Base-by-base conservation (phyloP, 2,797 vertebrate genomes). In the Cossypha caffra region DNA sequence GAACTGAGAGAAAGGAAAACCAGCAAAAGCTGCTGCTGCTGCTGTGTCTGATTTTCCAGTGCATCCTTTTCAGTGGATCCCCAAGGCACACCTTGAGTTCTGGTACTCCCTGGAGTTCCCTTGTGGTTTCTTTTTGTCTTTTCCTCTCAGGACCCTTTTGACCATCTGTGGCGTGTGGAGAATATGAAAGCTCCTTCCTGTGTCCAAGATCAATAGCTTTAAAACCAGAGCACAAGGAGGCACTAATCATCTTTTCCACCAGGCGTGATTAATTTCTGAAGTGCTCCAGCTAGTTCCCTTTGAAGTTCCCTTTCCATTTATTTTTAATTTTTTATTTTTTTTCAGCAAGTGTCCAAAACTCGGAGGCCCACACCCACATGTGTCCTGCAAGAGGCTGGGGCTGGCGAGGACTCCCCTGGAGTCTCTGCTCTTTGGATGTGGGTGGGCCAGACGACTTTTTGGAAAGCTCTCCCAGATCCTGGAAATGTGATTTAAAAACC, bases 191-290 rank as follows among this genome's bases (percentile, higher is more conserved):
- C 91, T 88, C 77, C 83, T 96, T 92, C 90, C 92, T 85, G 90
- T 91, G 91, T 93, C 97, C 96, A 97, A 97, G 96, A 96, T 96
- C 96, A 97, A 97, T 97, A 96, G 90, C 90, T 96, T 95, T 81
- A 86, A 95, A 95, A 93, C 82, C 77, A 83, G 92, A 96, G 85
- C 71, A 75, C 66, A 79, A 95, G 86, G 92, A 96, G 86, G 83
- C 95, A 93, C 92, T 96, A 95, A 97, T 95, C 93, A 85, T 96
- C 92, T 94, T 97, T 97, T 96, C 96, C 90, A 95, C 85, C 80
- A 93, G 84, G 75, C 55, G 3, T 92, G 90, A 92, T 96, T 94
- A 93, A 96, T 96, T 94, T 88, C 75, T 94, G 82, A 95, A 95
- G 90, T 63, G 77, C 59, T 92, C 96, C 82, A 77, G 52, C 74